Evolutionary conservation across 2,888 invertebrate genomes (phyloP), one percentile per base, ranked within the genome.

Genomic region (Tiliacea aurago): DNA sequence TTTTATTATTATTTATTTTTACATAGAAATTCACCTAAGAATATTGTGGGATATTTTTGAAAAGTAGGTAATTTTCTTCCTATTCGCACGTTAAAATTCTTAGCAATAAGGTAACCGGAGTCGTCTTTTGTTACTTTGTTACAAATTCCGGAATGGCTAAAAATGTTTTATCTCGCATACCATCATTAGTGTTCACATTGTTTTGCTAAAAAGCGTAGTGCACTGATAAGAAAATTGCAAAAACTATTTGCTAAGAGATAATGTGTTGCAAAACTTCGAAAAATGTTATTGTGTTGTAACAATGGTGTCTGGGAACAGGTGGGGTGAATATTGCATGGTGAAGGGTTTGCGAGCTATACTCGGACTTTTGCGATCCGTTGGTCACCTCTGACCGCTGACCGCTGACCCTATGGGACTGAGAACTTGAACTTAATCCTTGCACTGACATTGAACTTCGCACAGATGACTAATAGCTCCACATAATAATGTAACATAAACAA

Each of bases 311-410:
- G 71, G 72, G 69, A 79, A 89, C 92, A 93, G 91, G 94, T 92
- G 90, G 90, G 90, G 90, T 84, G 79, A 87, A 70, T 43, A 70
- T 73, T 72, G 81, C 83, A 79, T 23, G 58, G 53, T 73, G 73
- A 83, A 87, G 81, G 84, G 86, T 86, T 90, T 88, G 86, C 87
- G 78, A 87, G 76, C 45, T 63, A n/a, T 43, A 62, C 33, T 86
- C 67, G 86, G 78, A 80, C 75, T 75, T 91, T 91, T 84, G 90
- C 92, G 84, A 87, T 90, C 95, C 95, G 96, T 96, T 96, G 95
- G 93, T 94, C 95, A 96, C 95, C 95, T 92, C 92, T 95, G 95
- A 94, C 95, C 95, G 89, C 84, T 94, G 94, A 91, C 93, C 94
- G 86, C 88, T 94, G 94, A 95, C 95, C 95, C 93, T 92, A 88